Conservation (phyloP, 2,113 vertebrate genomes). For the Ceyx margarethae region DNA sequence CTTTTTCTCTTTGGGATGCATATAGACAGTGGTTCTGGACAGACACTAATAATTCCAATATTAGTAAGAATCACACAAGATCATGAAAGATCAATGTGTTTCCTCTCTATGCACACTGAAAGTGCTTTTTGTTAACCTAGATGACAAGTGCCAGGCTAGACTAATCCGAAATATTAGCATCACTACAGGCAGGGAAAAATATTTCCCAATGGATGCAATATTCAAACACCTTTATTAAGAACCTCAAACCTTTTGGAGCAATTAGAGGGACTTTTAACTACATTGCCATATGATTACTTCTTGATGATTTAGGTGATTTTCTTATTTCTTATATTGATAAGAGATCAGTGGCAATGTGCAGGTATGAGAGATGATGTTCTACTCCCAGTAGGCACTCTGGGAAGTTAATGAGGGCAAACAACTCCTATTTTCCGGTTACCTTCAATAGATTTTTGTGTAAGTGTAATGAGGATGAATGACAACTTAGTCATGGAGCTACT, state of each 20-base stretch:
- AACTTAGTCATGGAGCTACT: neutral
- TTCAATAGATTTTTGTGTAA: neutral
- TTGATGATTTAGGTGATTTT: neutral
- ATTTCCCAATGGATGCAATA: neutral
- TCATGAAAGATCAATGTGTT: neutral
- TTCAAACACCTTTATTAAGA: neutral
- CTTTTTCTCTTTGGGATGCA: neutral
- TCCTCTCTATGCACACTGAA: no score
- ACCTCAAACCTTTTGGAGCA: neutral
- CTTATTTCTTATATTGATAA: neutral
- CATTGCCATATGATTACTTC: neutral
- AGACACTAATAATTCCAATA: neutral
- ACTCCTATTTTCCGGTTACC: neutral
- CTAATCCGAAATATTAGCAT: neutral
- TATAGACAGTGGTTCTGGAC: neutral
- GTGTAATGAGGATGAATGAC: neutral
- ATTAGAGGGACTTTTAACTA: neutral
- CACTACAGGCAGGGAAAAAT: neutral
- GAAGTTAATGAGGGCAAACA: neutral
- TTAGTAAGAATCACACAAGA: neutral
- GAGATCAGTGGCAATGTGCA: neutral
- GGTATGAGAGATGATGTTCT: accelerated
- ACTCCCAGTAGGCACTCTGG: neutral
- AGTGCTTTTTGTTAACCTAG: neutral
- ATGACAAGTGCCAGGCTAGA: neutral